These are phyloP conservation scores for Dromaius novaehollandiae DNA, from an alignment of 2,113 vertebrate species.

Conservation along the genomic window DNA sequence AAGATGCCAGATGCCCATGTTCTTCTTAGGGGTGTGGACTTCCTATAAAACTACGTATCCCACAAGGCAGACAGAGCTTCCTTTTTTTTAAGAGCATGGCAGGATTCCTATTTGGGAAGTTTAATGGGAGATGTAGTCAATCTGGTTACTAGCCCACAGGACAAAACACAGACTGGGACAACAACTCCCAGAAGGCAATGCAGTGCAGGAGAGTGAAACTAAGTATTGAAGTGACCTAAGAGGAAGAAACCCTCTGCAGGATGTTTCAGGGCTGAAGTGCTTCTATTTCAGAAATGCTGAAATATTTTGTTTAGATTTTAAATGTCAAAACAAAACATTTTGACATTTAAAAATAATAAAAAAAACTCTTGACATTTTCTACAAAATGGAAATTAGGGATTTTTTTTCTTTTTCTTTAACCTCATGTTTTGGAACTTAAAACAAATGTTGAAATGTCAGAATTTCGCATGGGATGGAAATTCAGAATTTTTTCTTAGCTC, in stretches of 20 bases:
- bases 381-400: constrained; percentile 13
- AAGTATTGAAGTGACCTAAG: background rate
- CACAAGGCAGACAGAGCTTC: background rate
- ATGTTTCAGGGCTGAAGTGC: background rate
- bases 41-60: constrained; percentile 29
- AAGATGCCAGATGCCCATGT: background rate
- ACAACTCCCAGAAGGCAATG: constrained; percentile 19
- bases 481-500: constrained; percentile 36
- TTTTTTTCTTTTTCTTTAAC: background rate
- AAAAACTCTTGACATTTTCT: constrained; percentile 43
- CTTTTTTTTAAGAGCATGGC: background rate
- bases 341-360: constrained; percentile 52
- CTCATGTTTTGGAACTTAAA: constrained; percentile 47
- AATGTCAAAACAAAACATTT: constrained; percentile 52
- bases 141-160: background rate
- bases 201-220: background rate
- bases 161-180: background rate
- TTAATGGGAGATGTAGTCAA: constrained; percentile 23
- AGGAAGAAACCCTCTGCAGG: background rate
- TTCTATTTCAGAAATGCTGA: background rate
- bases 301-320: constrained; percentile 18
- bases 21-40: background rate
- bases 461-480: constrained; percentile 17
- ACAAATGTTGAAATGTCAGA: constrained; percentile 56
- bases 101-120: background rate